These are phyloP conservation scores for Phaetusa simplex DNA, from an alignment of 2,113 vertebrate genomes.

Conservation along the genomic window DNA sequence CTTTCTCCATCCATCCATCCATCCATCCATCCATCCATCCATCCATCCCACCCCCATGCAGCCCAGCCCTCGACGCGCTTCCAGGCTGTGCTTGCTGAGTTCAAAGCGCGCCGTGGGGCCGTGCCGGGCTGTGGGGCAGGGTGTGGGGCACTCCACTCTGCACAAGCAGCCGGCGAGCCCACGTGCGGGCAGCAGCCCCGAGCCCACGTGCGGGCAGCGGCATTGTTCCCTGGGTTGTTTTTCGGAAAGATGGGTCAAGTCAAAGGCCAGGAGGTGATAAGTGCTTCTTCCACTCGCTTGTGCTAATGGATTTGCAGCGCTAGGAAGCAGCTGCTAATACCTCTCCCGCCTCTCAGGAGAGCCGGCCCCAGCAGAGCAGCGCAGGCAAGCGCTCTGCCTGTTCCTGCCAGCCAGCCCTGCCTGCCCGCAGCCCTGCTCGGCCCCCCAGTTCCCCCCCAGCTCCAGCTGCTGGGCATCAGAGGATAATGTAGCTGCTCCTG, in stretches of 20 bases:
- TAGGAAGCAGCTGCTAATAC: background rate
- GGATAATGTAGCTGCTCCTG: background rate
- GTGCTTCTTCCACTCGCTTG: background rate
- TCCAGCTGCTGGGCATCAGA: background rate
- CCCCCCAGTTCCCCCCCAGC: background rate
- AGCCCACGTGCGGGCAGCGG: background rate
- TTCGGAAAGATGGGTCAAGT: background rate
- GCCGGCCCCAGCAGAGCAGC: background rate
- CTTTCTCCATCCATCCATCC: background rate
- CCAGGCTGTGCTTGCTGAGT: background rate
- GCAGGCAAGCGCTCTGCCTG: background rate
- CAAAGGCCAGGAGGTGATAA: background rate
- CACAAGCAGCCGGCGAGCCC: background rate
- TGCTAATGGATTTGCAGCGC: background rate
- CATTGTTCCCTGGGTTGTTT: background rate
- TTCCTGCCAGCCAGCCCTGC: background rate
- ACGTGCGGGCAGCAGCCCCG: background rate
- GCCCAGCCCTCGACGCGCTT: background rate
- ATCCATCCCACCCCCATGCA: too few species aligned
- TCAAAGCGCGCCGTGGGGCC: rapidly evolving
- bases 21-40: background rate
- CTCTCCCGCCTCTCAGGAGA: background rate
- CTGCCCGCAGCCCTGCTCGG: background rate
- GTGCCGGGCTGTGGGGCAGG: background rate
- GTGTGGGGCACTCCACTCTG: background rate